phyloP scores from a whole-genome alignment of 2,797 vertebrate species.

The Lutjanus campechanus region DNA sequence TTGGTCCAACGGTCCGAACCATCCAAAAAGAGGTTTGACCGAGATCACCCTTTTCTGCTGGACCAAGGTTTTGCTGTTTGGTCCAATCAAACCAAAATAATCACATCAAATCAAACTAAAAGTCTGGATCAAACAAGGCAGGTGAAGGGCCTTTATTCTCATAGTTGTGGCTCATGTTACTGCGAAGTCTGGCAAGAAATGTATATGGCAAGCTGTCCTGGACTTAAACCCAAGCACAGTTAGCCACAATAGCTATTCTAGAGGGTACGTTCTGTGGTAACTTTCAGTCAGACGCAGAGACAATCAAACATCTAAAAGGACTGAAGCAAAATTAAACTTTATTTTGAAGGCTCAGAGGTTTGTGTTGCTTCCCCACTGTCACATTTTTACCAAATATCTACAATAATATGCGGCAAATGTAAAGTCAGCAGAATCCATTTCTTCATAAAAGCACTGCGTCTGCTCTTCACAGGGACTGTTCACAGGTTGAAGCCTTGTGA shows the following conservation, averaged over 20 bases:
- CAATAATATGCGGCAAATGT: neutral
- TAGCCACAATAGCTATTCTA: neutral
- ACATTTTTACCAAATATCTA: neutral
- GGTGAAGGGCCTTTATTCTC: too few relatives aligned
- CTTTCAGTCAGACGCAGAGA: neutral
- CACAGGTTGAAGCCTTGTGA: neutral
- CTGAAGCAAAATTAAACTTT: too few relatives aligned
- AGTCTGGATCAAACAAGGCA: too few relatives aligned
- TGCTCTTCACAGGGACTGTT: neutral
- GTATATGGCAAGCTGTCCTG: too few relatives aligned
- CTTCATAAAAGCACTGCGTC: neutral
- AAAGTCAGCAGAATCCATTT: neutral
- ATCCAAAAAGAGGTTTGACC: too few relatives aligned
- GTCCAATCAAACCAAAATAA: too few relatives aligned
- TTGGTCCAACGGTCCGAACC: too few relatives aligned
- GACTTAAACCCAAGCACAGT: neutral
- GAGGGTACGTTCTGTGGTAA: neutral
- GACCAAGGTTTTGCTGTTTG: too few relatives aligned
- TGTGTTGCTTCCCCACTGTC: neutral
- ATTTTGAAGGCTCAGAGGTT: neutral
- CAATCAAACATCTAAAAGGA: neutral
- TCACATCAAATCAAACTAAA: too few relatives aligned
- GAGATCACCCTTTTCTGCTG: too few relatives aligned
- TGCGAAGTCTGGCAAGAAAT: neutral
- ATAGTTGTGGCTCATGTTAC: neutral